Conservation (phyloP, 2,797 vertebrate species). For the Philypnodon macrostomus region DNA sequence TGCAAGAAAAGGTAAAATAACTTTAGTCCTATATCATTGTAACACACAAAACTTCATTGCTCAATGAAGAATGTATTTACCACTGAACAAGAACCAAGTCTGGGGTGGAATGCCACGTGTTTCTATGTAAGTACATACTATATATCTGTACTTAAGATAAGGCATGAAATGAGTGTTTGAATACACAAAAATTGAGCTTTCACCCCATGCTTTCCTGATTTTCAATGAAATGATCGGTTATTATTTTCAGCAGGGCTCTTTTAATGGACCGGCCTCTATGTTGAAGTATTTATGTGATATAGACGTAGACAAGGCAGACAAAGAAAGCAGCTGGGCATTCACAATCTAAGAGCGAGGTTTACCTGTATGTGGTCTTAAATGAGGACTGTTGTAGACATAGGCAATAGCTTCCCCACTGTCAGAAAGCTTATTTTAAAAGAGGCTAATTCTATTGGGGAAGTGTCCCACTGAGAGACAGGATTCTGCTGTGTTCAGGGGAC, state of each 20-base stretch:
- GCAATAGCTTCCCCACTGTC: constrained; percentile 8
- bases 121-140: no score
- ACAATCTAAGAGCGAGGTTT: constrained; percentile 9
- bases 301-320: constrained; percentile 6
- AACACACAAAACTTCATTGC: no score
- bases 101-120: no score
- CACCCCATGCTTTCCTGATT: constrained; percentile 12
- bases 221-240: constrained; percentile 10
- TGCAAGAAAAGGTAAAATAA: no score
- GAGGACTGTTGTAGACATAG: constrained; percentile 25
- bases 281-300: not conserved
- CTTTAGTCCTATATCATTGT: no score
- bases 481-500: constrained; percentile 6
- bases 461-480: constrained; percentile 21
- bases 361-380: constrained; percentile 24
- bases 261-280: constrained; percentile 11
- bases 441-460: constrained; percentile 29
- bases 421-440: constrained; percentile 35
- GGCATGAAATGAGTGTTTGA: not conserved
- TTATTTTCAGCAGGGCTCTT: constrained; percentile 9
- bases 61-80: no score
- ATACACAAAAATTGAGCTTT: constrained; percentile 20
- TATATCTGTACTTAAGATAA: no score
- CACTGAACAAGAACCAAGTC: no score
- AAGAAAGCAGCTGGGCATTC: constrained; percentile 27